A percentile compares a stretch with the other conserved stretches of the same genome.
Conservation (phyloP, 2,113 vertebrate genomes). For the Eretmochelys imbricata region DNA sequence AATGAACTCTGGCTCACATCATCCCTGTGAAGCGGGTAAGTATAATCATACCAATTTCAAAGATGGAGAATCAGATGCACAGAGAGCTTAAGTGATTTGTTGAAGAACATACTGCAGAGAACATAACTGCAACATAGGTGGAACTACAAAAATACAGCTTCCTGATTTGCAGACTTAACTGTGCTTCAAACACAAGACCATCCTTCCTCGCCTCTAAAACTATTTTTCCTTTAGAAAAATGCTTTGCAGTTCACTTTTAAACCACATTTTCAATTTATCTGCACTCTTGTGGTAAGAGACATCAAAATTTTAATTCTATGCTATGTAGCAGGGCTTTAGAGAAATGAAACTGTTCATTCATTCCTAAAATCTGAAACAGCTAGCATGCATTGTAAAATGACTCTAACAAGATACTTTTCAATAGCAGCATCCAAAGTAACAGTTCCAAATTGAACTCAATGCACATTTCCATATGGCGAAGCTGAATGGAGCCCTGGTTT, state of each 20-base stretch:
- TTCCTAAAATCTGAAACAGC: neutral
- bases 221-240: constrained; percentile 39
- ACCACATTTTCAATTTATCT: neutral
- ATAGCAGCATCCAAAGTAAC: neutral
- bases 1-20: neutral
- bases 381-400: neutral
- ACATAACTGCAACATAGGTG: neutral
- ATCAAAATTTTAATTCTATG: neutral
- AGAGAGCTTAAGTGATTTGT: neutral
- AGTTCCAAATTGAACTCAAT: neutral
- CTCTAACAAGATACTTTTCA: neutral
- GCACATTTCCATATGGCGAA: neutral
- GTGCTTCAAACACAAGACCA: constrained; percentile 1
- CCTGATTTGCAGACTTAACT: constrained; percentile 4
- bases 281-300: neutral
- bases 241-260: neutral
- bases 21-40: neutral
- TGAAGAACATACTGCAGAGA: neutral
- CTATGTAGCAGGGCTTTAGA: neutral
- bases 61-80: constrained; percentile 20
- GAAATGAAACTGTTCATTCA: neutral
- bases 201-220: neutral
- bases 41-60: neutral
- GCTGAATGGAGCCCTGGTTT: neutral
- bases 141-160: neutral